Evolutionary conservation across 64 coral and sea anemone genomes (phyloP).

Genomic region (Cladopsammia gracilis): DNA sequence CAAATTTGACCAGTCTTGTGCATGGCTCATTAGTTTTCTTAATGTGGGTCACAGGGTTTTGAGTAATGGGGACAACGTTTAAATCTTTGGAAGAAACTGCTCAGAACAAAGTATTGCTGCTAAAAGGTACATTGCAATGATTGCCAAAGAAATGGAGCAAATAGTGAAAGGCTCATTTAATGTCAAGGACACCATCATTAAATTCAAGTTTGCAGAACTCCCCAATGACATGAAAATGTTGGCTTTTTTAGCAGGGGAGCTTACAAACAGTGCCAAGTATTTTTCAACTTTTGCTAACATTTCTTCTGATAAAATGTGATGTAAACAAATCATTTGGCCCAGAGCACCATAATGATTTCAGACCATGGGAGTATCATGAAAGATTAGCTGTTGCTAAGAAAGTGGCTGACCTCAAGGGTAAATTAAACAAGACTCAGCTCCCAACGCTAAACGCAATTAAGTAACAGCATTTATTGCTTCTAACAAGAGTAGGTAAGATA

Average conservation of each 20-base stretch:
- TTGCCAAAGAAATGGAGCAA: slow-evolving; percentile 24
- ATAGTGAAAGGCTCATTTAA: not conserved
- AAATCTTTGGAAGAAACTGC: slow-evolving; percentile 20
- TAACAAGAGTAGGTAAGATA: not conserved
- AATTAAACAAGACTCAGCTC: not conserved
- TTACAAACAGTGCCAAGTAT: slow-evolving; percentile 38
- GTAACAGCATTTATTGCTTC: not conserved
- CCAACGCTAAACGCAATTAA: not conserved
- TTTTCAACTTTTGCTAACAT: slow-evolving; percentile 60
- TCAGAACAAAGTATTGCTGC: not conserved
- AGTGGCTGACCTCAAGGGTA: not conserved
- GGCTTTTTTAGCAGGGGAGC: slow-evolving; percentile 52
- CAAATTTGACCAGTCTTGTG: slow-evolving; percentile 50
- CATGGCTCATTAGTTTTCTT: slow-evolving; percentile 43
- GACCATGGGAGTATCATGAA: slow-evolving; percentile 15
- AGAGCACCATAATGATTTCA: not conserved
- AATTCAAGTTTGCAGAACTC: slow-evolving; percentile 72
- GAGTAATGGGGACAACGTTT: slow-evolving; percentile 21
- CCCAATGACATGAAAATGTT: slow-evolving; percentile 55
- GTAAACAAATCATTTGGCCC: not conserved
- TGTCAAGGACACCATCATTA: not conserved
- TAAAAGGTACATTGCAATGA: slow-evolving; percentile 1
- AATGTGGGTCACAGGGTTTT: slow-evolving; percentile 40
- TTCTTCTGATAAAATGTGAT: not conserved
- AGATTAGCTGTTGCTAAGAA: slow-evolving; percentile 1